phyloP scores from a whole-genome alignment of 1,140 invertebrate genomes.

The Metopolophium dirhodum region DNA sequence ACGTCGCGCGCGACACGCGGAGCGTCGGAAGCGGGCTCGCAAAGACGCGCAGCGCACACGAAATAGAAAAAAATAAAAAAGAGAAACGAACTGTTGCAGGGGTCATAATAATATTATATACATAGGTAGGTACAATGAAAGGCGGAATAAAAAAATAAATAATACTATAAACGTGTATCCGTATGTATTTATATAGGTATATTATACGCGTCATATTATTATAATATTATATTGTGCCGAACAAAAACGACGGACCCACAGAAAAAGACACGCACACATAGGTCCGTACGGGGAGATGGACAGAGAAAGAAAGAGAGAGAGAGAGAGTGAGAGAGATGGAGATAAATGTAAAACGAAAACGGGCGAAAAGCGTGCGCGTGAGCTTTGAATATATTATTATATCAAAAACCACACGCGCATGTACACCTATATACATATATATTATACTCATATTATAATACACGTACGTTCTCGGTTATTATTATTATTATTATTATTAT shows the following conservation, averaged over 20 bases:
- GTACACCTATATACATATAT: neutral
- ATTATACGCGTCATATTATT: neutral
- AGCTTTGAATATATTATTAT: constrained; percentile 51
- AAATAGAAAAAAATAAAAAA: neutral
- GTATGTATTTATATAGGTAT: neutral
- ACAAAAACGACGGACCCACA: neutral
- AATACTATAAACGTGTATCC: neutral
- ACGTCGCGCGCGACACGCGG: constrained; percentile 7
- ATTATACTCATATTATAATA: neutral
- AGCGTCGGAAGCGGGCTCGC: neutral
- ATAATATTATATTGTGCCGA: neutral
- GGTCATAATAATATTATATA: neutral
- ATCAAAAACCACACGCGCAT: neutral
- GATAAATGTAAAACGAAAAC: constrained; percentile 31
- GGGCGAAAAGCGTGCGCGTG: constrained; percentile 53
- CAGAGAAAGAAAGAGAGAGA: neutral
- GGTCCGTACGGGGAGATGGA: neutral
- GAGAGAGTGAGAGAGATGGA: neutral
- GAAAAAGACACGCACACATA: neutral
- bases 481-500: constrained; percentile 33
- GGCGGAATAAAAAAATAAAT: constrained; percentile 19
- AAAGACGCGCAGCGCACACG: neutral
- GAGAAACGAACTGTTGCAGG: constrained; percentile 28
- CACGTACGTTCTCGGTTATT: neutral
- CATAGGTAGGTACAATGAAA: neutral